These are phyloP conservation scores for Ophthalmolycus amberensis DNA, from an alignment of 2,113 vertebrate species.

Conservation along the genomic window DNA sequence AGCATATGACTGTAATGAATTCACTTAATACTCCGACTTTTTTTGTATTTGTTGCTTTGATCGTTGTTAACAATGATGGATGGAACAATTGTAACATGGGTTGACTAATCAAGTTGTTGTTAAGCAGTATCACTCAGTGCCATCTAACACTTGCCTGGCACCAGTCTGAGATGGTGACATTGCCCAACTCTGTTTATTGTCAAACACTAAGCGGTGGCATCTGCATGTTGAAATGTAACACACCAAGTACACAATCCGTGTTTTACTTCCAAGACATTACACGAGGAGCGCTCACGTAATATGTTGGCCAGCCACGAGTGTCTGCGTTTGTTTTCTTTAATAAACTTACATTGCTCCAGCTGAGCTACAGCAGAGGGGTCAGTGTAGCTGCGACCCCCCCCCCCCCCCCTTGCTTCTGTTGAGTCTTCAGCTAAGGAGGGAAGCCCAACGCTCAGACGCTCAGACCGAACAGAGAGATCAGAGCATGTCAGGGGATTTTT, in stretches of 20 bases:
- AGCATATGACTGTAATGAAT: slow-evolving; percentile 60
- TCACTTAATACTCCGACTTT: slow-evolving; percentile 52
- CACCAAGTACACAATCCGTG: neutral
- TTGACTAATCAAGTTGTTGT: slow-evolving; percentile 22
- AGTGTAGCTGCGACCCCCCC: slow-evolving; percentile 63
- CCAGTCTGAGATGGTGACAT: slow-evolving; percentile 13
- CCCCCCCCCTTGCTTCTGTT: slow-evolving; percentile 67
- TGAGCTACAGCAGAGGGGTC: slow-evolving; percentile 78
- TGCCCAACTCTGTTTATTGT: slow-evolving; percentile 8
- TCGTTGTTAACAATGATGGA: slow-evolving; percentile 15
- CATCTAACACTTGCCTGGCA: neutral
- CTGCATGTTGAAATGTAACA: slow-evolving; percentile 13
- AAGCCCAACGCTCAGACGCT: slow-evolving; percentile 47
- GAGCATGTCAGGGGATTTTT: slow-evolving; percentile 24
- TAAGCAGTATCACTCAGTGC: neutral
- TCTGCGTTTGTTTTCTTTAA: slow-evolving; percentile 86
- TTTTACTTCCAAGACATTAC: slow-evolving; percentile 48
- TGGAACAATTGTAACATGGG: neutral
- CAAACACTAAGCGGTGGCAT: slow-evolving; percentile 28
- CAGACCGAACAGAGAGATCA: slow-evolving; percentile 55
- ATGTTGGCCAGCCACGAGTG: slow-evolving; percentile 60
- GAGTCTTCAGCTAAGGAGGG: slow-evolving; percentile 70
- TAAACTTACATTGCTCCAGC: slow-evolving; percentile 84
- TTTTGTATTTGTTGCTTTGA: slow-evolving; percentile 27
- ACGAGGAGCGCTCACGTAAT: slow-evolving; percentile 51